Evolutionary conservation across 2,888 invertebrate species (phyloP), one percentile per base, ranked within the genome.

Genomic region (Coleophora deauratella): DNA sequence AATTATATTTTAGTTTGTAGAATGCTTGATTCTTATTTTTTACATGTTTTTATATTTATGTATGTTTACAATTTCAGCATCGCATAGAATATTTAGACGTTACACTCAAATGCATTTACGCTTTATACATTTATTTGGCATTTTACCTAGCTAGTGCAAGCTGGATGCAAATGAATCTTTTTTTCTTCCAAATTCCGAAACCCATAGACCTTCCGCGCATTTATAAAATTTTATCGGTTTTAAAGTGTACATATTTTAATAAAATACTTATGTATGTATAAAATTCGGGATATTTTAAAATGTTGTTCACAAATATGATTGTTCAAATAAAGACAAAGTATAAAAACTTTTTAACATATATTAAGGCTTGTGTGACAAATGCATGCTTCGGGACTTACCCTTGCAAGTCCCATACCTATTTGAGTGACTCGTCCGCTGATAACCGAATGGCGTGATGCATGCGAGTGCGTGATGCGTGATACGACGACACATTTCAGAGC

Each of bases 401-500:
- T 28, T 27, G n/a, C 9, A 36, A 27, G 36, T 27, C 41, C 44
- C 51, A 50, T 47, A 44, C 54, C 51, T 47, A 52, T 51, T 43
- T 49, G 43, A 47, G 42, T 27, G 43, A 40, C 42, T 10, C 31
- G 31, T 44, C 6, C 21, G 41, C 38, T 43, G 42, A 31, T 39
- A 35, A 41, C 38, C 33, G 53, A 52, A 47, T 47, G 54, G 55
- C 50, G 57, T 55, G 57, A 55, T 68, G 74, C 76, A 71, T 69
- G 72, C 50, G 62, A 57, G 62, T 58, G 69, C 72, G 71, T 70
- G 72, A 64, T 58, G 69, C 72, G 71, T 70, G 72, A 64, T 77
- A 66, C 73, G 72, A 73, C 75, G 72, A 70, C 74, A 89, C 91
- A 89, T 90, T 92, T 89, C 94, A 91, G 94, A 95, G 81, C 88